Percentiles rank a stretch among this genome's conserved stretches.
Evolutionary conservation across 2,888 invertebrate species (phyloP).

Genomic region (Furcula furcula): DNA sequence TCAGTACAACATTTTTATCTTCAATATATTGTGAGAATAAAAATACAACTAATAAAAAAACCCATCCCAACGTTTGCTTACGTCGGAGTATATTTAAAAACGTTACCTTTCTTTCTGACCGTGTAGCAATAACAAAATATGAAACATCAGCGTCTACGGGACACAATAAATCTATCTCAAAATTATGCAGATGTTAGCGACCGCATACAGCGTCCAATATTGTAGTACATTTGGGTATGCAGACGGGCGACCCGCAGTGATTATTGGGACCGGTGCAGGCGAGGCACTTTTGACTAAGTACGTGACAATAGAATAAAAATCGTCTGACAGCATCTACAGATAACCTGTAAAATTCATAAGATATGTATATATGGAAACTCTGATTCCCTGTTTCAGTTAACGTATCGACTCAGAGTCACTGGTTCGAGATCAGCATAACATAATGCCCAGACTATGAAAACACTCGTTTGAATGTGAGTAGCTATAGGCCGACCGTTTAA

Average conservation of each 20-base stretch:
- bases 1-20: not conserved
- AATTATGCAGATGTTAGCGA: conserved; percentile 29
- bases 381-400: too few species aligned
- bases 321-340: too few species aligned
- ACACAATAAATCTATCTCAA: conserved; percentile 24
- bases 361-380: too few species aligned
- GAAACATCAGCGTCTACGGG: conserved; percentile 24
- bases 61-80: not conserved
- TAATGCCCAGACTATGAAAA: too few species aligned
- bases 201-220: conserved; percentile 25
- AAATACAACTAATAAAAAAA: not conserved
- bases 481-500: too few species aligned
- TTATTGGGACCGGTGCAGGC: not conserved
- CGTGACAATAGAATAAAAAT: too few species aligned
- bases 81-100: not conserved
- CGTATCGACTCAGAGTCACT: too few species aligned
- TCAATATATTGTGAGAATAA: not conserved
- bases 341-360: too few species aligned
- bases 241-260: not conserved
- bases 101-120: conserved; percentile 20
- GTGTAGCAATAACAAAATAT: conserved; percentile 10
- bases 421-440: too few species aligned
- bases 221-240: conserved; percentile 5
- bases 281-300: too few species aligned
- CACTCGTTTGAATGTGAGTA: too few species aligned